These are phyloP conservation scores for Epizoanthus ramosus DNA, from an alignment of 92 coral and sea anemone genomes.

Conservation along the genomic window DNA sequence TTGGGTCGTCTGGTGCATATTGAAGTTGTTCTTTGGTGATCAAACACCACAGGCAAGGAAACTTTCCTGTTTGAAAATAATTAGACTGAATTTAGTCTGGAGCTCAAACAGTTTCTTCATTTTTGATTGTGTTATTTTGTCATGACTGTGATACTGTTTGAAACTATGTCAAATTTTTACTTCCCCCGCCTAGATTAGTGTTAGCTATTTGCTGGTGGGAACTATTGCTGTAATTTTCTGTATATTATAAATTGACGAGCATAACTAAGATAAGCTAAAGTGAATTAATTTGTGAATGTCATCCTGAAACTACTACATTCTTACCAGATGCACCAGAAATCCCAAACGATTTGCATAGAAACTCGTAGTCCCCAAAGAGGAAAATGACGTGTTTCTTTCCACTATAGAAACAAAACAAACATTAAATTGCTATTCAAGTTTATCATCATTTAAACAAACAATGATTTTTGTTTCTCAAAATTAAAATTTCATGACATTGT, in stretches of 20 bases:
- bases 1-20: constrained; percentile 15
- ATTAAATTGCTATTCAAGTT: not conserved
- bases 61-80: constrained; percentile 8
- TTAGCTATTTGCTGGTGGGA: no score
- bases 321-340: constrained; percentile 20
- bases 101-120: no score
- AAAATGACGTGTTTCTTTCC: constrained; percentile 6
- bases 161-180: no score
- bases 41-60: constrained; percentile 16
- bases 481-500: not conserved
- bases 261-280: no score
- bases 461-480: not conserved
- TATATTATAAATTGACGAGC: no score
- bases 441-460: no score
- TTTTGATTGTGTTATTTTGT: no score
- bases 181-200: no score
- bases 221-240: no score
- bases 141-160: no score
- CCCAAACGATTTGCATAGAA: constrained; percentile 16
- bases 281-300: no score
- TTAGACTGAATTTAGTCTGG: not conserved
- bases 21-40: constrained; percentile 3
- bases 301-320: no score
- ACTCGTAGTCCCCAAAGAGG: not conserved
- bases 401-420: not conserved